Percentiles rank a stretch among this genome's conserved stretches.
These are phyloP conservation scores for Campoplex capitator DNA, from an alignment of 2,888 invertebrate species.

Conservation along the genomic window DNA sequence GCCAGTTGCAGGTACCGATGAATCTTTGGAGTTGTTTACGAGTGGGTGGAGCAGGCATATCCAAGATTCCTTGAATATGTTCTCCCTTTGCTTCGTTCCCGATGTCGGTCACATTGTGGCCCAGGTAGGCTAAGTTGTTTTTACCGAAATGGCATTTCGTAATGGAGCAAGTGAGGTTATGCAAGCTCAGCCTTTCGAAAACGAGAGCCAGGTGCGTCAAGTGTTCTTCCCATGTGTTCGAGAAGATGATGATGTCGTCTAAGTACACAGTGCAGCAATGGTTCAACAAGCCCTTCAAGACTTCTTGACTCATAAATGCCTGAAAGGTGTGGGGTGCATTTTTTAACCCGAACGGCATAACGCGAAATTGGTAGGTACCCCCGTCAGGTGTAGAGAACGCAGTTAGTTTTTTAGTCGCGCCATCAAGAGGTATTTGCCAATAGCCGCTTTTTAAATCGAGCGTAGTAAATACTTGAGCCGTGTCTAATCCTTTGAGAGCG, in stretches of 20 bases:
- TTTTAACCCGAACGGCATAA: too few species aligned
- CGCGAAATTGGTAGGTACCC: too few species aligned
- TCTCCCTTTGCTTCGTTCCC: slow-evolving; percentile 43
- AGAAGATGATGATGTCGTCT: slow-evolving; percentile 76
- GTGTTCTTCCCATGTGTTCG: slow-evolving; percentile 66
- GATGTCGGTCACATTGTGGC: slow-evolving; percentile 40
- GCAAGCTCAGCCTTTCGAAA: slow-evolving; percentile 66
- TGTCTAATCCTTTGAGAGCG: too few species aligned
- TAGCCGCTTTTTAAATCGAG: too few species aligned
- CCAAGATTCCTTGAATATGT: slow-evolving; percentile 12
- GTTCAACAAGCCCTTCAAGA: slow-evolving; percentile 67
- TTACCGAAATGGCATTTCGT: slow-evolving; percentile 65
- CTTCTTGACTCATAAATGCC: slow-evolving; percentile 73
- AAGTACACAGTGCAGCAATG: slow-evolving; percentile 72
- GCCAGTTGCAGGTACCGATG: slow-evolving; percentile 14
- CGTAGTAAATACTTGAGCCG: too few species aligned
- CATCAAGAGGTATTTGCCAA: too few species aligned
- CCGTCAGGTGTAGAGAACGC: too few species aligned
- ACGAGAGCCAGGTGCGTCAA: slow-evolving; percentile 66
- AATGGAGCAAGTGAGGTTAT: slow-evolving; percentile 54
- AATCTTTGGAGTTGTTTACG: not conserved
- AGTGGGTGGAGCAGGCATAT: not conserved
- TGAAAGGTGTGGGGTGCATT: too few species aligned
- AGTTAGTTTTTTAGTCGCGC: too few species aligned
- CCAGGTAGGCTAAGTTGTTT: slow-evolving; percentile 52